Evolutionary conservation across 1,140 invertebrate species (phyloP), one percentile per base, ranked within the genome.

Genomic region (Formica exsecta): DNA sequence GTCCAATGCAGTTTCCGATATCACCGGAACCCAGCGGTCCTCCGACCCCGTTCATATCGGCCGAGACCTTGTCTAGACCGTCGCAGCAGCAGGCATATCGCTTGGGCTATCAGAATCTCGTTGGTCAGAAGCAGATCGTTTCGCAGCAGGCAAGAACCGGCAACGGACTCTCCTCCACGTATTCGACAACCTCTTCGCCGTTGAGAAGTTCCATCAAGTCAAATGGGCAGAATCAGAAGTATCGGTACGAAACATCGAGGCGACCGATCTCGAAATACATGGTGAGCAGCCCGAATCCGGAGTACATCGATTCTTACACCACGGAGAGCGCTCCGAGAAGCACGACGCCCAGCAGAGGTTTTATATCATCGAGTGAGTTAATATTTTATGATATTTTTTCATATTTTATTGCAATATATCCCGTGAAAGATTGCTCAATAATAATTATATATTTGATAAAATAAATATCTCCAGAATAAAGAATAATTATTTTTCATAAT

Each of bases 1-100:
- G 91, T 8, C 94, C 94, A 1, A 86, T 94, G 7, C 93, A 94
- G 44, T 95, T 95, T 66, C 95, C 90, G n/a, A 7, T 62, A 1
- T 38, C 81, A 32, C 32, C 71, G 16, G 87, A 86, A 6, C 19
- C 54, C 22, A 19, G 2, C 13, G 74, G 1, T 4, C 41, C 59
- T 13, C 73, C 73, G 8, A 85, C 32, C 22, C 80, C 51, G 3
- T 91, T 89, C 61, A 75, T 90, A 7, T 90, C 90, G 7, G 25
- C 74, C 0, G 89, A 89, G 1, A 79, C 90, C 4, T 32, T 91
- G 44, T 77, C 85, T 5, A 86, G 54, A 0, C 38, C 88, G 16
- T 83, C 86, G 5, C 88, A 90, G 57, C 90, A 92, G 54, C 88
- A 90, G 51, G 64, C 66, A 54, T 92, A 86, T 61, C 86, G 84